Evolutionary conservation across 2,113 vertebrate genomes (phyloP), one percentile per base, ranked within the genome.

Genomic region (Conger conger): DNA sequence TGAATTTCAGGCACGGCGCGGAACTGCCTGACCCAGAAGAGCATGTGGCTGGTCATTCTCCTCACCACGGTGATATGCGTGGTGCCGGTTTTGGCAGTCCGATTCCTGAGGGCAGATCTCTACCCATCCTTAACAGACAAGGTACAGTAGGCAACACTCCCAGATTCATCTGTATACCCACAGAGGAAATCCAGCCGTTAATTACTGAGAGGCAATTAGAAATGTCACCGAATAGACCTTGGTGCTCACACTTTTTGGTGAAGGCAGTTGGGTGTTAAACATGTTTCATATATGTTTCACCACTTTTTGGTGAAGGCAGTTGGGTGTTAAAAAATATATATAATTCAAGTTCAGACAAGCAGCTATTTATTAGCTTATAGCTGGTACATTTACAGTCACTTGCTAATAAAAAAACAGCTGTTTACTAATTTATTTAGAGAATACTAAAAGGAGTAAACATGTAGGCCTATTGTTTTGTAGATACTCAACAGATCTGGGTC

Each of bases 41-140:
- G 84, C 15, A 93, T 95, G 87, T 97, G 96, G 96, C 87, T 97
- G 83, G 92, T 97, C 76, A 95, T 97, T 89, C 89, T 97, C 84
- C 92, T 96, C 85, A 96, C 95, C 42, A 94, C 94, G 2, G 95
- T 96, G 81, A 90, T 94, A 85, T 96, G 95, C 35, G 90, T 95
- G 45, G 86, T 96, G 87, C 96, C 96, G 0, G 93, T 95, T 37
- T 86, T 97, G 86, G 89, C 86, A 0, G 63, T 96, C 85, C 89
- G 93, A 80, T 95, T 96, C 89, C 86, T 97, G 88, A 96, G 90
- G 91, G 87, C 92, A 33, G 83, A 93, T 82, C 93, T 96, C 50
- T 91, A 93, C 79, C 95, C 96, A 79, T 93, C 94, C 11, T 80
- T 94, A 27, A 96, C 93, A 87, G 95, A 96, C 86, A 95, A 96